phyloP scores from a whole-genome alignment of 2,797 vertebrate species.

The Pagetopsis macropterus region DNA sequence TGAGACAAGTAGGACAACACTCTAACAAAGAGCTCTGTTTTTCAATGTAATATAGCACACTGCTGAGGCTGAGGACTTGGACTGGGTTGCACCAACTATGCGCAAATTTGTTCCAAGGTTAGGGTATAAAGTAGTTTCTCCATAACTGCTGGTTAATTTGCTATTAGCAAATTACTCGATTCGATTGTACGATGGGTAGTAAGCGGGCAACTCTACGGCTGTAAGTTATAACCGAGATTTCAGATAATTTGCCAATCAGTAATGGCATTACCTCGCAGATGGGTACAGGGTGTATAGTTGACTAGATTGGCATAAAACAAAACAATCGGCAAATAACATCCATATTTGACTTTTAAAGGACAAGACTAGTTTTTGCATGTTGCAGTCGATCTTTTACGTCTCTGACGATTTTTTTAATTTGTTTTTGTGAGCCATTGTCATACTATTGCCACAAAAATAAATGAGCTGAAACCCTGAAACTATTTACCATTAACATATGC shows the following conservation, averaged over 20 bases:
- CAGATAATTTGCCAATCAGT: constrained; percentile 40
- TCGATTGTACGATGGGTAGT: constrained; percentile 26
- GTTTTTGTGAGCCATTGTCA: not conserved
- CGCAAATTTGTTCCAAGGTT: constrained; percentile 74
- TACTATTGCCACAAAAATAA: constrained; percentile 1
- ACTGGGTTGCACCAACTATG: constrained; percentile 76
- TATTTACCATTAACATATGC: constrained; percentile 12
- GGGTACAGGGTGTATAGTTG: constrained; percentile 35
- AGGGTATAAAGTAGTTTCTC: constrained; percentile 49
- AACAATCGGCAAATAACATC: constrained; percentile 23
- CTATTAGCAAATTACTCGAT: constrained; percentile 52
- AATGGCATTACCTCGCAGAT: constrained; percentile 24
- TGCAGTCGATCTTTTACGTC: constrained; percentile 36
- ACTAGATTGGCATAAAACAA: constrained; percentile 34
- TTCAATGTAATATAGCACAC: constrained; percentile 72
- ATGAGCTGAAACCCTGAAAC: not conserved
- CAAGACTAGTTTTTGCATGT: constrained; percentile 36
- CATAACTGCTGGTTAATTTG: constrained; percentile 56
- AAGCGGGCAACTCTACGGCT: constrained; percentile 11
- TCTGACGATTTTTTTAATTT: constrained; percentile 22
- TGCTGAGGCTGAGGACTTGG: constrained; percentile 60
- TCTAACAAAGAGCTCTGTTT: constrained; percentile 64
- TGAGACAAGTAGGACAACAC: constrained; percentile 60
- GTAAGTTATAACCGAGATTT: constrained; percentile 35
- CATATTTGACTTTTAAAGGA: constrained; percentile 51